These are phyloP conservation scores for Dascillus cervinus DNA, from an alignment of 2,888 invertebrate genomes.

Conservation along the genomic window DNA sequence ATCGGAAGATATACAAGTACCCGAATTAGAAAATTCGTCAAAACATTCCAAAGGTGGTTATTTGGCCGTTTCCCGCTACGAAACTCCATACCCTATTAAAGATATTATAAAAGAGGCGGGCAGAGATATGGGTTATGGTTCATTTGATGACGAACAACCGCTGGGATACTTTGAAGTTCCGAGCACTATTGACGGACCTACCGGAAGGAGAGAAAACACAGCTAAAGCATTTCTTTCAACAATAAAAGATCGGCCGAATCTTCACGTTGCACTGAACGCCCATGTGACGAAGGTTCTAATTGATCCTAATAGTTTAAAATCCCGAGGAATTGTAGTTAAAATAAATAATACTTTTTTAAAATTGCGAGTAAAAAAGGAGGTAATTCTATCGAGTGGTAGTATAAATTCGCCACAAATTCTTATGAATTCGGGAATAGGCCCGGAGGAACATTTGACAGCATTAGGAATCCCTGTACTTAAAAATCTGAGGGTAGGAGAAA, in stretches of 20 bases:
- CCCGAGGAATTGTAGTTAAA: conserved; percentile 40
- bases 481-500: conserved; percentile 43
- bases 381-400: conserved; percentile 82
- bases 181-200: conserved; percentile 30
- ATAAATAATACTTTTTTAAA: conserved; percentile 21
- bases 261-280: conserved; percentile 51
- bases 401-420: conserved; percentile 87
- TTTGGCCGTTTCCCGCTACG: conserved; percentile 3
- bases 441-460: conserved; percentile 33
- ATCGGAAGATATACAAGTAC: conserved; percentile 61
- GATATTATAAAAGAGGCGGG: conserved; percentile 13
- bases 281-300: conserved; percentile 46
- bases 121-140: conserved; percentile 30
- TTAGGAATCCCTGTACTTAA: conserved; percentile 34
- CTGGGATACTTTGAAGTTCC: conserved; percentile 28
- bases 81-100: conserved; percentile 6
- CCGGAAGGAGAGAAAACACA: conserved; percentile 37
- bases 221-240: conserved; percentile 41
- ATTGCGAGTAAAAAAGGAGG: conserved; percentile 62
- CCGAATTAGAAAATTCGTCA: conserved; percentile 8
- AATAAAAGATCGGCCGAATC: conserved; percentile 45
- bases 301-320: conserved; percentile 17
- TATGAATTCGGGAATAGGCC: conserved; percentile 51
- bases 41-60: conserved; percentile 16
- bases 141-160: conserved; percentile 53